Conservation (phyloP, 2,113 vertebrate genomes). For the Protobothrops flavoviridis region DNA sequence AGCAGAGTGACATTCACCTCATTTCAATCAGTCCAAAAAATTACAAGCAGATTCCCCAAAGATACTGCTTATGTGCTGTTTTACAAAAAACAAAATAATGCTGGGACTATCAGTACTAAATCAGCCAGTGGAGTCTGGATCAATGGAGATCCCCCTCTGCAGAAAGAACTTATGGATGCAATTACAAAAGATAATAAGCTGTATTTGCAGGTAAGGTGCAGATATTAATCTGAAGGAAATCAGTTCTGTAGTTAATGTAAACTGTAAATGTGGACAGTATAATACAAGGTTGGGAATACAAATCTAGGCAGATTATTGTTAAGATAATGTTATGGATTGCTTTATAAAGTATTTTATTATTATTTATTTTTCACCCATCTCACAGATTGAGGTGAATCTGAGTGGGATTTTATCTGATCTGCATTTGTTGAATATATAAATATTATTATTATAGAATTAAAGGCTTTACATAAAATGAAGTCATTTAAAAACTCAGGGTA, state of each 20-base stretch:
- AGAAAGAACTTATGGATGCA: slow-evolving; percentile 97
- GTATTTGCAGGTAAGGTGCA: slow-evolving; percentile 89
- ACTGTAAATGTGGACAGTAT: background rate
- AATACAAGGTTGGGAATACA: background rate
- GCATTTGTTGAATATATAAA: background rate
- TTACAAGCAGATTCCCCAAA: slow-evolving; percentile 95
- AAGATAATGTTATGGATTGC: background rate
- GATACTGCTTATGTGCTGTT: slow-evolving; percentile 97
- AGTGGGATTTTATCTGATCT: background rate
- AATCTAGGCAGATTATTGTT: background rate
- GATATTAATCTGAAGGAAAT: background rate
- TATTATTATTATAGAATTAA: background rate
- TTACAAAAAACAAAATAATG: slow-evolving; percentile 87
- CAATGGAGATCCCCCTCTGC: slow-evolving; percentile 89
- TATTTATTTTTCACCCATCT: background rate
- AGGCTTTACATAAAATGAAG: background rate
- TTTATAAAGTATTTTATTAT: no score
- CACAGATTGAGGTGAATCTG: background rate
- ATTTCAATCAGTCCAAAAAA: slow-evolving; percentile 94
- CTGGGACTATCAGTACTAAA: slow-evolving; percentile 58
- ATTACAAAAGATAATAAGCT: slow-evolving; percentile 98
- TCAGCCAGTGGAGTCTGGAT: slow-evolving; percentile 76
- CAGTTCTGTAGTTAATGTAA: background rate
- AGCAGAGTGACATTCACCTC: slow-evolving; percentile 96
- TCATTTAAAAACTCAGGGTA: background rate